Evolutionary conservation across 1,140 invertebrate species (phyloP), one percentile per base, ranked within the genome.

Genomic region (Calosoma granatense): DNA sequence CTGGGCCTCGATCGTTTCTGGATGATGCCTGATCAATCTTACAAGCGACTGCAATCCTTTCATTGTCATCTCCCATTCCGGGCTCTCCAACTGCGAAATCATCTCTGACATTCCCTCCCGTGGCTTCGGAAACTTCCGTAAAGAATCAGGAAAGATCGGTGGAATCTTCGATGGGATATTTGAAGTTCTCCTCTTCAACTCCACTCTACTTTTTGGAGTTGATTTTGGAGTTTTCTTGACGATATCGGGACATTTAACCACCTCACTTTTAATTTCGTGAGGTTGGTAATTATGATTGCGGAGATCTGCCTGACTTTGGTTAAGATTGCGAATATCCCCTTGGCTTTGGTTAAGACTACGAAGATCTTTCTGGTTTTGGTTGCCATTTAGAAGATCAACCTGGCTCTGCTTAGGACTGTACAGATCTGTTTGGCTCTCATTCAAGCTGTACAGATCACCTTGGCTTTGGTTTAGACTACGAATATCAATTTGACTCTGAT

Each of bases 1-100:
- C 63, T 80, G 81, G 15, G 67, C 64, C 53, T 73, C 73, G 1
- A 88, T 57, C 9, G 78, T 66, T 41, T 90, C 85, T 0, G 83
- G 76, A 64, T 91, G 82, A 64, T 88, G 82, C 56, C 79, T 77
- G 1, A 83, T 80, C 19, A 97, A 71, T 21, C 87, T 75, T 21
- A 87, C 82, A 22, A 92, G 73, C 53, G 79, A 80, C 53, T 83
- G 79, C 30, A 97, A 73, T 0, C 87, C 90, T 58, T 84, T 83
- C 63, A 94, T 83, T 53, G 87, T 89, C 0, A 81, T 74, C 68
- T 95, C 91, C 94, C 92, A 95, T 62, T 92, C 89, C 61, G 84
- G 75, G 21, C 79, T 81, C 61, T 84, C 82, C 21, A 92, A 68
- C 58, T 88, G 81, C 55, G 75, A 65, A 56, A 88, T 76, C 22